Evolutionary conservation across 2,113 vertebrate genomes (phyloP), one percentile per base, ranked within the genome.

Genomic region (Microcebus ravelobensis): DNA sequence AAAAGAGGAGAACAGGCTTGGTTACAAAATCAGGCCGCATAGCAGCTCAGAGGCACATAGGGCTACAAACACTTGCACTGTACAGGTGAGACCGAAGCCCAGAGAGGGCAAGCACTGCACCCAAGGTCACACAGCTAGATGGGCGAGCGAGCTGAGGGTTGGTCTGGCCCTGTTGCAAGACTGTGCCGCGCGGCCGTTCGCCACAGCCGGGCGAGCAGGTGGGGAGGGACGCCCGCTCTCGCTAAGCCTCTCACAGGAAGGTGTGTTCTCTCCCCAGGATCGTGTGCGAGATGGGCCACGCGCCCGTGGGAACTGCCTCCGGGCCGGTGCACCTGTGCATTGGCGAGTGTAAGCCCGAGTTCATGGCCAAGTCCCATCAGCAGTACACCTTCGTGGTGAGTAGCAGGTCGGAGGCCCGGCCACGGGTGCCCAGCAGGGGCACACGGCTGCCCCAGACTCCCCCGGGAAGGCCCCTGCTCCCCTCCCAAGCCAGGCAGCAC

Each of bases 351-450:
- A 99, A 99, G 90, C 99, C 99, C 0, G 99, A 99, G 96, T 99
- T 99, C 95, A 99, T 98, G 95, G 99, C 99, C 90, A 99, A 98
- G 96, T 99, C 99, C 0, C 94, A 98, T 0, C 99, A 99, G 65
- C 99, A 99, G 94, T 99, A 99, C 97, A 98, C 98, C 83, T 99
- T 99, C 8, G 99, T 99, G 99, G 99, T 99, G 98, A 98, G 99
- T 98, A 77, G 4, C 4, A 48, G 23, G 70, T 3, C 0, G 23
- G 7, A 27, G 25, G 4, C 2, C 0, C 0, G 63, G 45, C 1
- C 1, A 0, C 36, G 18, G 27, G 11, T n/a, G 29, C 9, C 10
- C 5, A 39, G 3, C 52, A 31, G 61, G 3, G 50, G 36, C 27
- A 31, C 18, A 10, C 27, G n/a, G 83, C 25, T 61, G 6, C 29